phyloP scores from a whole-genome alignment of 2,888 invertebrate genomes.

The Clunio marinus region DNA sequence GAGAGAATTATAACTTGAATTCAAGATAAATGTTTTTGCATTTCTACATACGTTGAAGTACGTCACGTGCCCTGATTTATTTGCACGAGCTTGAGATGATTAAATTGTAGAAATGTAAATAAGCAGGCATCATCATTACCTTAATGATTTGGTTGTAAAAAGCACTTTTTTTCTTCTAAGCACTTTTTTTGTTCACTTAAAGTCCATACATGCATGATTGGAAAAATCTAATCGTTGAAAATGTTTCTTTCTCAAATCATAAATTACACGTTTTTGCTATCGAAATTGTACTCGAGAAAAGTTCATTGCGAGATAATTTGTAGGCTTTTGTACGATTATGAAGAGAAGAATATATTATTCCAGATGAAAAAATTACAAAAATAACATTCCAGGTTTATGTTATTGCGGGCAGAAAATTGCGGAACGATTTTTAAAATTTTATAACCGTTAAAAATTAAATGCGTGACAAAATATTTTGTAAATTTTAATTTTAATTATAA shows the following conservation, averaged over 20 bases:
- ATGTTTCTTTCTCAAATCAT: neutral
- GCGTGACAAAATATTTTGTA: too few species aligned
- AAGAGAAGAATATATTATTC: too few species aligned
- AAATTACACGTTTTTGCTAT: constrained; percentile 25
- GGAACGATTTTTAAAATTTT: too few species aligned
- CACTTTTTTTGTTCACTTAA: neutral
- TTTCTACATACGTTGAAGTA: too few species aligned
- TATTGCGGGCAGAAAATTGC: too few species aligned
- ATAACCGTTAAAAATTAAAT: too few species aligned
- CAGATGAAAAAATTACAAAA: too few species aligned
- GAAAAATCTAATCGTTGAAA: neutral
- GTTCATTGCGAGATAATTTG: neutral
- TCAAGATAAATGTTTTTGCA: too few species aligned
- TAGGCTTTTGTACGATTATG: neutral
- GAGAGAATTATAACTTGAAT: too few species aligned
- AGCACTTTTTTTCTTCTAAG: constrained; percentile 15
- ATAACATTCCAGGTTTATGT: too few species aligned
- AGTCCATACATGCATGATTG: neutral
- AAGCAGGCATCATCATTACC: constrained; percentile 32
- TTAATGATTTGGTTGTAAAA: constrained; percentile 21
- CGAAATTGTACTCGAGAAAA: neutral
- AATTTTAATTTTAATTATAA: too few species aligned
- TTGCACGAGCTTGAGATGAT: constrained; percentile 22
- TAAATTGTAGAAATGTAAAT: constrained; percentile 30
- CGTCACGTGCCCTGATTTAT: constrained; percentile 24